A percentile compares a stretch with the other conserved stretches of the same genome.
Evolutionary conservation across 2,113 vertebrate genomes (phyloP).

Genomic region (Lipophrys pholis): DNA sequence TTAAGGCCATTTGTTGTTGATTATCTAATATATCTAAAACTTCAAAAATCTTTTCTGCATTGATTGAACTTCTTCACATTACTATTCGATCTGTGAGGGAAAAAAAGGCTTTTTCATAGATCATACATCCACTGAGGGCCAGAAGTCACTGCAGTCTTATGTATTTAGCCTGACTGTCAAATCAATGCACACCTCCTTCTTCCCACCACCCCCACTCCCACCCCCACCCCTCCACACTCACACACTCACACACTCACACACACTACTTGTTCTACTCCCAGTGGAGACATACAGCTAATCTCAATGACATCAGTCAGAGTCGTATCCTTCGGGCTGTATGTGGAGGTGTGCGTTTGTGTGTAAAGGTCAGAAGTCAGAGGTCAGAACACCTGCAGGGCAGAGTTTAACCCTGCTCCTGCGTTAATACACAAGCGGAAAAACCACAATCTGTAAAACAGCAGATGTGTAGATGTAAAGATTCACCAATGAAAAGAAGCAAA

Average conservation of each 20-base stretch:
- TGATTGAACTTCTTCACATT: too few species aligned
- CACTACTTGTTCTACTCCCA: conserved; percentile 40
- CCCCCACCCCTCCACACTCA: conserved; percentile 24
- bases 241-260: conserved; percentile 18
- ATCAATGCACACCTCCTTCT: conserved; percentile 45
- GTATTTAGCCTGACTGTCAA: conserved; percentile 68
- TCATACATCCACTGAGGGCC: conserved; percentile 43
- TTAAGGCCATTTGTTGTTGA: too few species aligned
- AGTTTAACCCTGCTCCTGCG: conserved; percentile 53
- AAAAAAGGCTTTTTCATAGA: neutral
- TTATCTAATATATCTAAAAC: too few species aligned
- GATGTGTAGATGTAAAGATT: conserved; percentile 17
- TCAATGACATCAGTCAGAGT: conserved; percentile 66
- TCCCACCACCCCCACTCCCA: conserved; percentile 15
- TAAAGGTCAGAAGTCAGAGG: conserved; percentile 63
- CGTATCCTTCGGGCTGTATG: conserved; percentile 53
- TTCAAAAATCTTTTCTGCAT: too few species aligned
- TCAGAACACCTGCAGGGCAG: conserved; percentile 66
- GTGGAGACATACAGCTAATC: conserved; percentile 62
- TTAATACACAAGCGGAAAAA: conserved; percentile 38
- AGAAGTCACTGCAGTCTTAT: conserved; percentile 66
- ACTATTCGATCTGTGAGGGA: too few species aligned
- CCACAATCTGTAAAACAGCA: conserved; percentile 17
- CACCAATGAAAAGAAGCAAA: too few species aligned
- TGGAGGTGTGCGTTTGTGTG: conserved; percentile 2